Conservation (phyloP, 2,888 invertebrate genomes). For the Chrysolina americana region DNA sequence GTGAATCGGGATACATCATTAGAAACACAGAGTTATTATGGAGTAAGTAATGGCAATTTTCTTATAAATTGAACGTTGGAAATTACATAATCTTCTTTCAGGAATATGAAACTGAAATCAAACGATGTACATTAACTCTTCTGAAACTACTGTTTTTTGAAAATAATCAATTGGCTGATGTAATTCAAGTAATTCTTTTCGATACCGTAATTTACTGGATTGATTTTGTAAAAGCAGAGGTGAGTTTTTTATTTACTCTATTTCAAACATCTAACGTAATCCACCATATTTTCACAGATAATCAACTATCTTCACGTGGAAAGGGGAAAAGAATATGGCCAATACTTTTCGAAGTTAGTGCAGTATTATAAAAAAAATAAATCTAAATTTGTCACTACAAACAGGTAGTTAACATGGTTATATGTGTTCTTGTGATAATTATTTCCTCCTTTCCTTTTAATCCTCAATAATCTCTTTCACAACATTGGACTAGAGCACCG, state of each 20-base stretch:
- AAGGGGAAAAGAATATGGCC: slow-evolving; percentile 51
- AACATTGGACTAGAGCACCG: no score
- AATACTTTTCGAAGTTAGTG: slow-evolving; percentile 48
- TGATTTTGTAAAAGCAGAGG: slow-evolving; percentile 54
- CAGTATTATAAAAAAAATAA: slow-evolving; percentile 51
- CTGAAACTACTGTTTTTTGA: slow-evolving; percentile 52
- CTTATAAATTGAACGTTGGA: no score
- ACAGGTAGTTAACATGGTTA: slow-evolving; percentile 44
- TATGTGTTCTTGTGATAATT: background rate
- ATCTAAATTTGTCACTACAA: slow-evolving; percentile 44
- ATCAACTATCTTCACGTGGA: slow-evolving; percentile 52
- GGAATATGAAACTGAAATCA: slow-evolving; percentile 53
- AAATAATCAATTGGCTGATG: slow-evolving; percentile 47
- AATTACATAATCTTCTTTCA: slow-evolving; percentile 33
- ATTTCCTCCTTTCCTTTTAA: background rate
- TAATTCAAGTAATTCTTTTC: slow-evolving; percentile 47
- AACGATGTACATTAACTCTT: slow-evolving; percentile 49
- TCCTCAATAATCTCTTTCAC: no score
- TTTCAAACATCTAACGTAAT: background rate
- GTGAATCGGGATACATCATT: slow-evolving; percentile 47
- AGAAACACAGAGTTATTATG: slow-evolving; percentile 45
- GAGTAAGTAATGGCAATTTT: slow-evolving; percentile 33
- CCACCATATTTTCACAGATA: slow-evolving; percentile 46
- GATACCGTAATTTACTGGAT: slow-evolving; percentile 54
- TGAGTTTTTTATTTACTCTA: slow-evolving; percentile 28